Conservation (phyloP, 2,113 vertebrate genomes). For the Meriones unguiculatus region DNA sequence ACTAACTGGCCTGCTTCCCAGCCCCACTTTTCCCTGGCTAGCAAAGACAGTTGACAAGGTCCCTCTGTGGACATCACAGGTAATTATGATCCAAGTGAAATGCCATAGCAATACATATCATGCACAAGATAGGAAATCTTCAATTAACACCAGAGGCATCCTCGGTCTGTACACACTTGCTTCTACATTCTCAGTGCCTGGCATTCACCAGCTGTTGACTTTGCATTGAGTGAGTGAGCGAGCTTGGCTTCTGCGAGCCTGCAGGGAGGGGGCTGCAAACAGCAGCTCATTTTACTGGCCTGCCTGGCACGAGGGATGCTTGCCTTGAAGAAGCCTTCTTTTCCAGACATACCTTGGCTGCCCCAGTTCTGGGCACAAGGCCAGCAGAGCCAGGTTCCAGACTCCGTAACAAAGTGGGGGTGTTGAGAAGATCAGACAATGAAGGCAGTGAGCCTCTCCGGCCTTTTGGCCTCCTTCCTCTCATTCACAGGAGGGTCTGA, state of each 20-base stretch:
- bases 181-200: neutral
- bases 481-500: neutral
- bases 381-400: neutral
- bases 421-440: conserved; percentile 35
- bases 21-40: neutral
- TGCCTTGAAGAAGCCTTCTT: conserved; percentile 54
- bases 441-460: neutral
- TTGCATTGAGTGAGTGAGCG: neutral
- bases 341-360: conserved; percentile 67
- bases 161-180: neutral
- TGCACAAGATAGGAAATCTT: conserved; percentile 35
- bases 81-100: neutral
- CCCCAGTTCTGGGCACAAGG: neutral
- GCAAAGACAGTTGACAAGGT: no score
- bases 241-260: neutral
- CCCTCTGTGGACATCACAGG: neutral
- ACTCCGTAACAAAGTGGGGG: neutral
- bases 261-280: neutral
- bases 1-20: neutral
- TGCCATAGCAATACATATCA: neutral
- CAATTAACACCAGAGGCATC: neutral
- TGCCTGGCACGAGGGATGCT: conserved; percentile 68
- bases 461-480: neutral
- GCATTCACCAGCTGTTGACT: neutral
- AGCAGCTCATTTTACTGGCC: conserved; percentile 40